Conservation (phyloP, 2,113 vertebrate species). For the Tauraco erythrolophus region DNA sequence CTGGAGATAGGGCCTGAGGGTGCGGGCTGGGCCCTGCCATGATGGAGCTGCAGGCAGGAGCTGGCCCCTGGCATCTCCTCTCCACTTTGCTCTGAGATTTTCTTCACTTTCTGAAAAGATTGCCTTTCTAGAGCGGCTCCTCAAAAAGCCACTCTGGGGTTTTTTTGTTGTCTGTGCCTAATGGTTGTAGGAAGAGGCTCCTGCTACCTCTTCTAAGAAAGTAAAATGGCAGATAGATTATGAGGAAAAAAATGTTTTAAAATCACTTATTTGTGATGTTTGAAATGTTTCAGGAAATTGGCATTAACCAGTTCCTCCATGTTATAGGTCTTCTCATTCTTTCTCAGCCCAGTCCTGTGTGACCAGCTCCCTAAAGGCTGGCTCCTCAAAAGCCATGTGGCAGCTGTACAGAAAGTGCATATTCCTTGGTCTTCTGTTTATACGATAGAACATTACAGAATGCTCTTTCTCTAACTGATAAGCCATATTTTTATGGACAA, state of each 20-base stretch:
- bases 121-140: neutral
- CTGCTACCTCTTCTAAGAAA: neutral
- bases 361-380: neutral
- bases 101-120: neutral
- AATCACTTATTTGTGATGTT: neutral
- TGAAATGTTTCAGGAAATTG: neutral
- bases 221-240: neutral
- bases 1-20: neutral
- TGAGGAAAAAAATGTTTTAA: neutral
- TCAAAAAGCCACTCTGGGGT: rapidly evolving
- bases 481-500: neutral
- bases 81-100: neutral
- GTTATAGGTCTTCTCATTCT: neutral
- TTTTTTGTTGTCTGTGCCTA: neutral
- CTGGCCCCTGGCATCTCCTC: rapidly evolving
- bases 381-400: neutral
- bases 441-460: neutral
- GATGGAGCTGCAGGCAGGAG: neutral
- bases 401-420: neutral
- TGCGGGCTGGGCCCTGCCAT: rapidly evolving
- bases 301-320: neutral
- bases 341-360: neutral
- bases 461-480: neutral
- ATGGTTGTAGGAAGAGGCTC: neutral
- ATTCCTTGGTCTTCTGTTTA: neutral